Percentiles rank a stretch among this genome's conserved stretches.
Evolutionary conservation across 2,797 vertebrate species (phyloP).

Genomic region (Falco biarmicus): DNA sequence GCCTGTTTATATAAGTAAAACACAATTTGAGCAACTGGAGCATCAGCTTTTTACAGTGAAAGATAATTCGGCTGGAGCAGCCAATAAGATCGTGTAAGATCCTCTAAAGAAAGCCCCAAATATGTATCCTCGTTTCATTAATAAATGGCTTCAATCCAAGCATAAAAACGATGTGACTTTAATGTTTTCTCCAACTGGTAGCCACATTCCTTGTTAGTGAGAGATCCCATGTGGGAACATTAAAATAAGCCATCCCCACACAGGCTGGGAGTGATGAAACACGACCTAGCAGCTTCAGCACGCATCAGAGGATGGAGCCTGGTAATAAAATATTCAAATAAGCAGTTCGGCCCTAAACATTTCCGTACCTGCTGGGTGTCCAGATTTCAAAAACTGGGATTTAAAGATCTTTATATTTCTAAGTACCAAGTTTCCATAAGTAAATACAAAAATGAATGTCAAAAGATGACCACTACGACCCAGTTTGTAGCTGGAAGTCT

Average conservation of each 20-base stretch:
- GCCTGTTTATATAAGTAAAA: slow-evolving; percentile 50
- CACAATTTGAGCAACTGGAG: slow-evolving; percentile 20
- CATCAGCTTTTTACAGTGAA: slow-evolving; percentile 20
- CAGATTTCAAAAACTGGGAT: not conserved
- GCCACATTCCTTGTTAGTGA: slow-evolving; percentile 14
- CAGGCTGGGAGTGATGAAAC: slow-evolving; percentile 38
- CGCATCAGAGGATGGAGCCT: not conserved
- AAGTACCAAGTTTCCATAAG: not conserved
- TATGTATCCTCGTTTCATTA: slow-evolving; percentile 19
- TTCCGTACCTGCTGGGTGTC: slow-evolving; percentile 2
- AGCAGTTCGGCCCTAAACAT: slow-evolving; percentile 1
- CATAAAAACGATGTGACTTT: slow-evolving; percentile 18
- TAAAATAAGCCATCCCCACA: slow-evolving; percentile 24
- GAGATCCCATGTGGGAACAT: slow-evolving; percentile 37
- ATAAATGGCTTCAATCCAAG: slow-evolving; percentile 44
- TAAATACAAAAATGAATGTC: not conserved
- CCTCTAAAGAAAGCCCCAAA: slow-evolving; percentile 29
- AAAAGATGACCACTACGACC: not conserved
- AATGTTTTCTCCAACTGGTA: slow-evolving; percentile 51
- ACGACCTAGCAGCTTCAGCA: slow-evolving; percentile 12
- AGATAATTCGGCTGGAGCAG: not conserved
- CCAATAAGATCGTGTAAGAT: slow-evolving; percentile 3
- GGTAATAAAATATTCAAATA: slow-evolving; percentile 50
- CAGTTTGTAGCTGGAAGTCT: not conserved
- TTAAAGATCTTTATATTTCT: not conserved